Evolutionary conservation across 2,888 invertebrate genomes (phyloP).

Genomic region (Epinotia ramella): DNA sequence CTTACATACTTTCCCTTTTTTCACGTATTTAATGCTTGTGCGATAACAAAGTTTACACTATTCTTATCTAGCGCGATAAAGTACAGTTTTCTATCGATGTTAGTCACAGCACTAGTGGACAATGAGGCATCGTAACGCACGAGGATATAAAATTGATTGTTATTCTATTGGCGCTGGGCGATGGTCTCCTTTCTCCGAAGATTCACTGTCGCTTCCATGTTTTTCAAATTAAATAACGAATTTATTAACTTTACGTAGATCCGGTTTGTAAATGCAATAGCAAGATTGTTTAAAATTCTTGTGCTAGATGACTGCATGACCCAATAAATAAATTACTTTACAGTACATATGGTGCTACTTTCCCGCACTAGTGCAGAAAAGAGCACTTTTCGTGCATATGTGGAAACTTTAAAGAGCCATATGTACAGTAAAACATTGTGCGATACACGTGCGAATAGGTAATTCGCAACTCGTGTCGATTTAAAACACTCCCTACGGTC

Average conservation of each 20-base stretch:
- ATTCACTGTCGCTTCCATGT: constrained; percentile 54
- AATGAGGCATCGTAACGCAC: constrained; percentile 53
- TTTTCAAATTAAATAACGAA: constrained; percentile 40
- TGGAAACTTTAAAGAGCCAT: too few species aligned
- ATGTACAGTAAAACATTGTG: too few species aligned
- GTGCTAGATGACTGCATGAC: background rate
- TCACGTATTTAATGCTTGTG: background rate
- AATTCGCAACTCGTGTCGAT: too few species aligned
- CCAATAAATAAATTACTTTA: background rate
- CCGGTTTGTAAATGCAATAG: constrained; percentile 19
- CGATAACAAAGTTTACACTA: constrained; percentile 20
- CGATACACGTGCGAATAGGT: too few species aligned
- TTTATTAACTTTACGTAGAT: constrained; percentile 29
- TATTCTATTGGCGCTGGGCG: constrained; percentile 64
- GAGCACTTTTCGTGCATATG: too few species aligned
- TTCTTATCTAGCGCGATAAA: constrained; percentile 35
- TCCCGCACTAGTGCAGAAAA: too few species aligned
- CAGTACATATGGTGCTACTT: too few species aligned
- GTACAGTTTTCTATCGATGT: constrained; percentile 44
- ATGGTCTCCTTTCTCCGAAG: constrained; percentile 74
- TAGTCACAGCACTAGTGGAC: constrained; percentile 53
- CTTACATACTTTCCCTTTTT: constrained; percentile 2
- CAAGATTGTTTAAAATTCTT: background rate
- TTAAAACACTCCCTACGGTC: too few species aligned
- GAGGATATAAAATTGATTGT: constrained; percentile 74